Conservation (phyloP, 2,888 invertebrate genomes). For the Microplitis manilae region DNA sequence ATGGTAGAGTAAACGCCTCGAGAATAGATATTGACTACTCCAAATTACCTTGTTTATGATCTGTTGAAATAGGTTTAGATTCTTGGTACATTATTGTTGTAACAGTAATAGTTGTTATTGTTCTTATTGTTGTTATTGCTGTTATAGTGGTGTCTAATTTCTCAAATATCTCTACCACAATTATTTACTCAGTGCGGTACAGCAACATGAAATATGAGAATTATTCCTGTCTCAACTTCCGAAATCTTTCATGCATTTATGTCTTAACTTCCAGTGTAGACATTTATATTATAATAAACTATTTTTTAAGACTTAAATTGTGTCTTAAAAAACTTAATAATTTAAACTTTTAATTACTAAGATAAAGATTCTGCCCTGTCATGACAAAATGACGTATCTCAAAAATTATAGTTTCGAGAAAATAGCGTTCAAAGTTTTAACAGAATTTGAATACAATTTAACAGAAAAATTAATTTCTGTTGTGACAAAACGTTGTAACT, state of each 20-base stretch:
- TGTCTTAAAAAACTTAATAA: too few species aligned
- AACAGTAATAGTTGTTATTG: background rate
- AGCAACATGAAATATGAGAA: background rate
- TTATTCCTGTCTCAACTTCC: background rate
- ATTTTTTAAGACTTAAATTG: background rate
- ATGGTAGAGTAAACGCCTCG: constrained; percentile 2
- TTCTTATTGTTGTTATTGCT: too few species aligned
- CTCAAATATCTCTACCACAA: background rate
- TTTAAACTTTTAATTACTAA: too few species aligned
- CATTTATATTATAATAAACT: background rate
- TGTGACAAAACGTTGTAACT: too few species aligned
- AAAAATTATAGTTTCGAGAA: too few species aligned
- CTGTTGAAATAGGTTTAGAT: constrained; percentile 13
- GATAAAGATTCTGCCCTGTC: too few species aligned
- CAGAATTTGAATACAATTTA: too few species aligned
- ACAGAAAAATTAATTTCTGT: too few species aligned
- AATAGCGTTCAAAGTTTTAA: too few species aligned
- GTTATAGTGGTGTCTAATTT: background rate
- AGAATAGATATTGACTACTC: constrained; percentile 4
- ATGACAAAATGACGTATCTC: too few species aligned
- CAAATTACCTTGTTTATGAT: constrained; percentile 20
- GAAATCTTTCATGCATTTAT: background rate
- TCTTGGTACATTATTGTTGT: background rate
- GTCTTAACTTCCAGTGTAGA: background rate
- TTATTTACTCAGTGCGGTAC: background rate